A percentile compares a stretch with the other conserved stretches of the same genome.
Conservation (phyloP, 1,140 invertebrate genomes). For the Drosophila sucinea region DNA sequence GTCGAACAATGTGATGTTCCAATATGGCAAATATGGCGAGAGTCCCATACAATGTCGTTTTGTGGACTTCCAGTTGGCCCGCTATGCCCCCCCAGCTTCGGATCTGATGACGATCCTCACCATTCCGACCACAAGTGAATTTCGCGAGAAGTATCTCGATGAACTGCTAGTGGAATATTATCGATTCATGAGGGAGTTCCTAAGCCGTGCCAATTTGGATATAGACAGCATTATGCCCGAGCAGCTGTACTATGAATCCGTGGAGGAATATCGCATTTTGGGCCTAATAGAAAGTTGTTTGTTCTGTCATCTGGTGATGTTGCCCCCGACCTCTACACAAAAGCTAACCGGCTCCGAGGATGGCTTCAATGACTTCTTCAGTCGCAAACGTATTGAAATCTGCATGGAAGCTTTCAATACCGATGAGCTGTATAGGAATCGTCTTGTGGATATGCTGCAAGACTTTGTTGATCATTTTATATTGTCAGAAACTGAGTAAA, state of each 20-base stretch:
- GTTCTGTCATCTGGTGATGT: constrained; percentile 83
- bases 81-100: constrained; percentile 84
- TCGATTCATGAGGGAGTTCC: constrained; percentile 78
- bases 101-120: constrained; percentile 85
- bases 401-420: constrained; percentile 83
- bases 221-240: constrained; percentile 80
- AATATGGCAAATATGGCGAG: constrained; percentile 82
- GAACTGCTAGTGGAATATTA: constrained; percentile 84
- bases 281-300: constrained; percentile 84
- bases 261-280: constrained; percentile 83
- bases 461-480: constrained; percentile 84
- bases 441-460: constrained; percentile 83
- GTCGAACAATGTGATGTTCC: constrained; percentile 87
- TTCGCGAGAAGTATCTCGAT: constrained; percentile 82
- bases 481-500: constrained; percentile 23
- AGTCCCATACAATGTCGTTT: constrained; percentile 84
- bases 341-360: constrained; percentile 80
- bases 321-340: constrained; percentile 74
- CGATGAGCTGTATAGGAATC: constrained; percentile 77
- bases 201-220: constrained; percentile 77
- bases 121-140: constrained; percentile 83
- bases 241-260: constrained; percentile 81
- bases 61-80: constrained; percentile 87
- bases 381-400: constrained; percentile 83
- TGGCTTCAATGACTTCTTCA: constrained; percentile 79